Evolutionary conservation across 2,797 vertebrate genomes (phyloP), one percentile per base, ranked within the genome.

Genomic region (Alexandromys oeconomus): DNA sequence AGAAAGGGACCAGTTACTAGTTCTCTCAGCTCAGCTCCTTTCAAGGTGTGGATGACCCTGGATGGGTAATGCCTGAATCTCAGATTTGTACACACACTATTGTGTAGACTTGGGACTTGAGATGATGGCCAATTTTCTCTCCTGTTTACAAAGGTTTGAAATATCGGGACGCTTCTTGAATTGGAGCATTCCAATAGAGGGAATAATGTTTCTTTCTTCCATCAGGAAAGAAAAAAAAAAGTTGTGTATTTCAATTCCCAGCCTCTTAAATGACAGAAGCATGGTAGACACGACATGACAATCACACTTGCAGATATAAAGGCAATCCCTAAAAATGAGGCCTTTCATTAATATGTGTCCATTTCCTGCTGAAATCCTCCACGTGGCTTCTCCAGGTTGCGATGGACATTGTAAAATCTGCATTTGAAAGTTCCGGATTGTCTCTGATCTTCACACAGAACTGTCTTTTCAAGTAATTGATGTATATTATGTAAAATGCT

Each of bases 361-460:
- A 96, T 98, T 98, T 98, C 94, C 82, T 97, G 95, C 96, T 96
- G 91, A 98, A 98, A 98, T 97, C 94, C 92, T 93, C 93, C 95
- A 94, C 97, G 94, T 96, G 97, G 63, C 94, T 92, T 97, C 96
- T 40, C 93, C 96, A 97, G 77, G 93, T 97, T 98, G 97, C 86
- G 81, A 97, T 98, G 96, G 97, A 98, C 96, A 81, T 19, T 96
- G 94, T 97, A 93, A 98, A 96, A 98, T 97, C 97, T 97, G 96
- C 97, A 98, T 98, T 98, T 98, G 98, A 98, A 98, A 98, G 93
- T 93, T 97, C 69, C 57, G 93, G 97, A 97, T 98, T 95, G 97
- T 96, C 91, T 98, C 96, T 98, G 97, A 98, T 97, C 98, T 98
- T 97, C 97, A 95, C 93, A 94, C 85, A 97, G 95, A 98, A 96